Percentiles rank a stretch among this genome's conserved stretches.
phyloP scores from a whole-genome alignment of 2,113 vertebrate species.

The Pandion haliaetus region DNA sequence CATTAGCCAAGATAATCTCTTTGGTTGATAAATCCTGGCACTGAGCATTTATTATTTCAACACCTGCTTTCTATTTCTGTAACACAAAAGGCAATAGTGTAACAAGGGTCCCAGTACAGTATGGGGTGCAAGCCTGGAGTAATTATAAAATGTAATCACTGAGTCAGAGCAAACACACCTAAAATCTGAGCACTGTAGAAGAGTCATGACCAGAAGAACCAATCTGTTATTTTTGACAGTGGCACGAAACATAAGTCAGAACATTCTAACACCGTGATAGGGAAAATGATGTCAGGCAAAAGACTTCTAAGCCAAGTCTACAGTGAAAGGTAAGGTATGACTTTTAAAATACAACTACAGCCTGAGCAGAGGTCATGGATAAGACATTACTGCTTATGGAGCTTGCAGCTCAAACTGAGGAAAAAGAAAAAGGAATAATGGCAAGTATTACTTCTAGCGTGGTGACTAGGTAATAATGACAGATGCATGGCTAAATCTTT shows the following conservation, averaged over 20 bases:
- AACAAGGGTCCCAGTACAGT: neutral
- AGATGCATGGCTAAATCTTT: neutral
- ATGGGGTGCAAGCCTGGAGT: neutral
- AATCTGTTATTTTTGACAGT: neutral
- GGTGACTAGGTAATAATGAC: neutral
- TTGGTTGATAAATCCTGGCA: neutral
- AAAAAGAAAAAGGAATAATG: neutral
- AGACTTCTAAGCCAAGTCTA: neutral
- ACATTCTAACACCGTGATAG: neutral
- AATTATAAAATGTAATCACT: neutral
- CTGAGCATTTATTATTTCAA: conserved; percentile 4
- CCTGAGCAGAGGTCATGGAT: neutral
- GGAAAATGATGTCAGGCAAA: neutral
- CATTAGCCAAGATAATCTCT: neutral
- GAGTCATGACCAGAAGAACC: neutral
- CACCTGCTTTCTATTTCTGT: neutral
- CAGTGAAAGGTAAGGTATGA: neutral
- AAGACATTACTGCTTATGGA: neutral
- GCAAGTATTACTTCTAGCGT: neutral
- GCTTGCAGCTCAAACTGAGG: neutral
- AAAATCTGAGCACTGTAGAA: neutral
- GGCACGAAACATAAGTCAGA: neutral
- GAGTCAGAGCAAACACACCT: neutral
- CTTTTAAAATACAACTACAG: neutral
- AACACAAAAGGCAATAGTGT: neutral